Evolutionary conservation across 2,113 vertebrate genomes (phyloP).

Genomic region (Cairina moschata): DNA sequence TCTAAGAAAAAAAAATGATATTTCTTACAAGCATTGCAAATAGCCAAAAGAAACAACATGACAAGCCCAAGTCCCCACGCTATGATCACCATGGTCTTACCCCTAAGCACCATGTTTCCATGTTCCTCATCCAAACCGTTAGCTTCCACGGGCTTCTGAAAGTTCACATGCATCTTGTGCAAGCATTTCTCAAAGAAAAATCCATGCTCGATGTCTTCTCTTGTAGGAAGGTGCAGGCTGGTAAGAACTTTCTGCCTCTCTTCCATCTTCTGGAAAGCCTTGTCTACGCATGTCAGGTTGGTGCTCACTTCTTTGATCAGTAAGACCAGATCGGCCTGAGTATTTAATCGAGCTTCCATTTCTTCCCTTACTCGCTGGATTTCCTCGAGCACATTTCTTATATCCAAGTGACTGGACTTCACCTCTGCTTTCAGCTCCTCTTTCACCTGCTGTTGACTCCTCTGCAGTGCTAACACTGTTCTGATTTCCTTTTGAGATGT

Average conservation of each 20-base stretch:
- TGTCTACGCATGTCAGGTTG: slow-evolving; percentile 61
- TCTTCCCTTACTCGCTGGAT: slow-evolving; percentile 65
- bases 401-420: slow-evolving; percentile 64
- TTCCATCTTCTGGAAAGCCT: slow-evolving; percentile 60
- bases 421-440: slow-evolving; percentile 59
- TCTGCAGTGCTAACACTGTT: slow-evolving; percentile 44
- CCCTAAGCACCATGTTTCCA: slow-evolving; percentile 55
- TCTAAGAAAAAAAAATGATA: background rate
- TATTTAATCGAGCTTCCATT: slow-evolving; percentile 65
- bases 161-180: background rate
- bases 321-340: slow-evolving; percentile 60
- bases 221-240: background rate
- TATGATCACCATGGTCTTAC: slow-evolving; percentile 50
- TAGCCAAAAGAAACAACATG: background rate
- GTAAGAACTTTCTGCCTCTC: slow-evolving; percentile 48
- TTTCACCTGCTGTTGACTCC: slow-evolving; percentile 63
- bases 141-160: slow-evolving; percentile 40
- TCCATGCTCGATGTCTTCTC: slow-evolving; percentile 35
- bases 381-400: slow-evolving; percentile 65
- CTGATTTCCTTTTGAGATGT: slow-evolving; percentile 49
- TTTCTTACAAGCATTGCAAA: background rate
- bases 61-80: background rate
- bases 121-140: slow-evolving; percentile 44
- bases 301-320: slow-evolving; percentile 71
- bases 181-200: slow-evolving; percentile 50